Evolutionary conservation across 2,888 invertebrate species (phyloP), one percentile per base, ranked within the genome.

Genomic region (Papilio gigon): DNA sequence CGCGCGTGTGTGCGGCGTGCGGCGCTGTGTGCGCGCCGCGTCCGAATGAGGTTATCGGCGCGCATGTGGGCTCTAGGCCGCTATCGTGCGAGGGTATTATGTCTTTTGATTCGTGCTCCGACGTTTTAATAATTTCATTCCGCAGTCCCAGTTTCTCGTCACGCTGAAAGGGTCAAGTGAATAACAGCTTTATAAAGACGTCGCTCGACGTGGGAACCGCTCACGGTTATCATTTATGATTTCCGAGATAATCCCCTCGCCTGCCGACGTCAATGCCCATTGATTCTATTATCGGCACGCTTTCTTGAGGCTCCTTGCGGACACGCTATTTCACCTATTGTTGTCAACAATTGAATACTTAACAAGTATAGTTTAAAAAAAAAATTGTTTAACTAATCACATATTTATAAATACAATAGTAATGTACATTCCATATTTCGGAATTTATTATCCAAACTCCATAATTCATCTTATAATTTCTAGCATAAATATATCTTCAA

Each of bases 91-190:
- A 74, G 77, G 73, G 74, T 72, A 74, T 50, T 50, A 50, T 74
- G 70, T 68, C 70, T 70, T 66, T 68, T 80, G 80, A 83, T 86
- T 86, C 85, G 80, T 87, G 53, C 37, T 83, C 84, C 35, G 11
- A 65, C 59, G 81, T 84, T 87, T 87, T 85, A 83, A 84, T 84
- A 84, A 83, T 86, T 84, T 83, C 79, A 80, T 82, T 80, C 77
- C 73, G 76, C 73, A 77, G 80, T 80, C 80, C 83, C 81, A 75
- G 76, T 77, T 78, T 81, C 83, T 83, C 80, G 73, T 72, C 74
- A 82, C 77, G 76, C 84, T 85, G 85, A 88, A 89, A 88, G 90
- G 91, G 90, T 90, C 90, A 89, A 88, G 87, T 84, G 85, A 85
- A 85, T 84, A 76, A 78, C 63, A 77, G 81, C 81, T 85, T 83